Conservation (phyloP, 2,888 invertebrate genomes). For the Lepidochitona cinerea region DNA sequence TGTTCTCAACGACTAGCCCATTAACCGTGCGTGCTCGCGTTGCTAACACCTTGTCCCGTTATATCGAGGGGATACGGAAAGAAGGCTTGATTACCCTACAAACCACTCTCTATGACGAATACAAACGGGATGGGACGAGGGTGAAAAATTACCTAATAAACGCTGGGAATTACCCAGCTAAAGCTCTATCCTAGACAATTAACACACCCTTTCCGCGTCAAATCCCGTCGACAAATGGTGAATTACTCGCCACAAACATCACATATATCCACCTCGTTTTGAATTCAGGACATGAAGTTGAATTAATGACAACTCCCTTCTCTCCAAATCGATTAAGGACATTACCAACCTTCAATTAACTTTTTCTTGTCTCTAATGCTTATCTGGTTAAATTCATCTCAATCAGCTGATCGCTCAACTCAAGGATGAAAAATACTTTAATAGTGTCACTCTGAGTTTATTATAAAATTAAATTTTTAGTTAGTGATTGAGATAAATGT, state of each 20-base stretch:
- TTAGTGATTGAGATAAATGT: too few species aligned
- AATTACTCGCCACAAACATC: neutral
- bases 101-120: neutral
- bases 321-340: neutral
- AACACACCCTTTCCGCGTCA: neutral
- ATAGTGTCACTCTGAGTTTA: too few species aligned
- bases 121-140: neutral
- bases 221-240: neutral
- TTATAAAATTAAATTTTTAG: too few species aligned
- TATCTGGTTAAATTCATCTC: neutral
- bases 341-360: neutral
- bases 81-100: neutral
- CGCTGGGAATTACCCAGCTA: neutral
- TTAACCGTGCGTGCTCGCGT: neutral
- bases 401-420: too few species aligned
- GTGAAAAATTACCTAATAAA: constrained; percentile 4
- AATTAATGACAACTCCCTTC: neutral
- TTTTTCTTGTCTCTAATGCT: neutral
- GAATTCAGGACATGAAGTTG: neutral
- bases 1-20: neutral
- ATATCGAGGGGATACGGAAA: neutral
- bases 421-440: too few species aligned
- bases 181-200: neutral
- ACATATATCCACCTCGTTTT: neutral
- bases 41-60: neutral